These are phyloP conservation scores for Crenuchus spilurus DNA, from an alignment of 2,797 vertebrate species.

Conservation along the genomic window DNA sequence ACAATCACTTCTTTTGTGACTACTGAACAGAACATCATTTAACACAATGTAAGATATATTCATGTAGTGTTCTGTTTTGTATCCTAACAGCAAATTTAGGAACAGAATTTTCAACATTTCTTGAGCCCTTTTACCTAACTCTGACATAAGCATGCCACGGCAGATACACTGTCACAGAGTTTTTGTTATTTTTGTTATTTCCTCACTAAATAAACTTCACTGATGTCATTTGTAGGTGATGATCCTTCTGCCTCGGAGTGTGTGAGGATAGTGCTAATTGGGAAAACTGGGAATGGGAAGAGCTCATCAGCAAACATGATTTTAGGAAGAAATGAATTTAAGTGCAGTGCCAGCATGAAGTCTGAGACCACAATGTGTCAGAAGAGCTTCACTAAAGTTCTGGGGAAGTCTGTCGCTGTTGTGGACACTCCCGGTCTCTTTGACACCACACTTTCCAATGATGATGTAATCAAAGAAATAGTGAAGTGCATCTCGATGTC, in stretches of 20 bases:
- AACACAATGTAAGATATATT: no score
- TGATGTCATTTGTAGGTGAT: background rate
- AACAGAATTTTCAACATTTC: no score
- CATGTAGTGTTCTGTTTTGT: no score
- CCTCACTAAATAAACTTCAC: no score
- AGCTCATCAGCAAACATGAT: conserved; percentile 52
- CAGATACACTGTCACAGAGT: no score
- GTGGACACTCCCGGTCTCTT: conserved; percentile 50
- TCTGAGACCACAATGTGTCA: conserved; percentile 14
- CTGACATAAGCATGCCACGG: no score
- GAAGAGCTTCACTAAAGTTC: background rate
- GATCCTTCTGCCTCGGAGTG: no score
- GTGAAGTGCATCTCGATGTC: background rate
- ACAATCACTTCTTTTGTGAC: no score
- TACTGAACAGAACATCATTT: no score
- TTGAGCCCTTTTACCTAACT: no score
- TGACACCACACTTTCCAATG: background rate
- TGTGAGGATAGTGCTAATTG: conserved; percentile 53
- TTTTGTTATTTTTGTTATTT: no score
- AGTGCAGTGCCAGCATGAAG: background rate
- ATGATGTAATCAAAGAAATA: background rate
- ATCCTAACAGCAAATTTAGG: no score
- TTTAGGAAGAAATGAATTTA: conserved; percentile 24
- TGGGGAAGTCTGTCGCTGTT: conserved; percentile 22
- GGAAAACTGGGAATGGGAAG: conserved; percentile 52